These are phyloP conservation scores for Cyclophora punctaria DNA, from an alignment of 2,888 invertebrate species.

Conservation along the genomic window DNA sequence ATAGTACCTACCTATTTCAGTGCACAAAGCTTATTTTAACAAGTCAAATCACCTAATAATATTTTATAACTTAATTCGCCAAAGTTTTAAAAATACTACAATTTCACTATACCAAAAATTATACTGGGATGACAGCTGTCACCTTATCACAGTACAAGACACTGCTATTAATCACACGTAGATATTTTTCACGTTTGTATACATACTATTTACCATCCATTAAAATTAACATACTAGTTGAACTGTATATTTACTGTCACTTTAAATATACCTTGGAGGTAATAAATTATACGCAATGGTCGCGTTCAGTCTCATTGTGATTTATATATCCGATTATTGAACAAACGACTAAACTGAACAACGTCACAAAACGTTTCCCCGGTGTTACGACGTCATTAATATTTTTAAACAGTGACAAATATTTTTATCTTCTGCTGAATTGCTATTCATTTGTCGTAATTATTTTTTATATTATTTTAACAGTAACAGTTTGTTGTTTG, in stretches of 20 bases:
- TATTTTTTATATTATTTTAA: conserved; percentile 6
- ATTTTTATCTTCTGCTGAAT: conserved; percentile 16
- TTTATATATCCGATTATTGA: conserved; percentile 57
- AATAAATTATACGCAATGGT: conserved; percentile 49
- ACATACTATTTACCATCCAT: too few relatives aligned
- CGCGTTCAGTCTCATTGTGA: conserved; percentile 54
- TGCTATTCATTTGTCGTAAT: conserved; percentile 13
- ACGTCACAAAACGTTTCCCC: conserved; percentile 41
- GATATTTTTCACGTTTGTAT: too few relatives aligned
- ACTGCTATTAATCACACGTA: too few relatives aligned
- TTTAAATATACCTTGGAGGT: conserved; percentile 16
- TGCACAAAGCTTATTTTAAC: too few relatives aligned
- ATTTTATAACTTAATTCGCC: too few relatives aligned
- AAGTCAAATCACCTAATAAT: too few relatives aligned
- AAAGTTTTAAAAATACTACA: too few relatives aligned
- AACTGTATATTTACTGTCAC: too few relatives aligned
- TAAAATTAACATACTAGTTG: not conserved
- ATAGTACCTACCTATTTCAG: too few relatives aligned
- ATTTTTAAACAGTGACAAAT: conserved; percentile 33
- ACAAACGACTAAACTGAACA: conserved; percentile 49
- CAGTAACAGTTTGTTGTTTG: conserved; percentile 8
- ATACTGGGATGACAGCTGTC: too few relatives aligned
- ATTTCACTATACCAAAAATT: too few relatives aligned
- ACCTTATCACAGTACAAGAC: too few relatives aligned
- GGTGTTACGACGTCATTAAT: conserved; percentile 47